Evolutionary conservation across 2,113 vertebrate genomes (phyloP).

Genomic region (Glaucomys volans): DNA sequence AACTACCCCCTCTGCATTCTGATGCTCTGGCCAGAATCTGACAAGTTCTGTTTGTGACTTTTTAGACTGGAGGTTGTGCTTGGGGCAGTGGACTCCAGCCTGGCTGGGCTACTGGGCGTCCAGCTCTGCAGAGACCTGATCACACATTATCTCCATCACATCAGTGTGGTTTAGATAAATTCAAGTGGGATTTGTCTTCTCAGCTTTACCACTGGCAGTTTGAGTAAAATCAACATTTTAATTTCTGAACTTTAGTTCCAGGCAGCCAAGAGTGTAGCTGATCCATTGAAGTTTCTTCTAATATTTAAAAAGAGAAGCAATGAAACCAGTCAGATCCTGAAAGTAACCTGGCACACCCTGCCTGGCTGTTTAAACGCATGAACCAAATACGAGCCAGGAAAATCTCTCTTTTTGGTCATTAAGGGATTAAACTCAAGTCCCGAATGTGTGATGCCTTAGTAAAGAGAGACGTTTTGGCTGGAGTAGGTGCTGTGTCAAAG

Average conservation of each 20-base stretch:
- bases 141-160: neutral
- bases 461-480: neutral
- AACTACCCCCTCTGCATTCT: neutral
- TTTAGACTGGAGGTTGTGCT: neutral
- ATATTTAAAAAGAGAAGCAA: neutral
- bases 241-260: slow-evolving; percentile 8
- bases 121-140: neutral
- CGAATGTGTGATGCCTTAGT: neutral
- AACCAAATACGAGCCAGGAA: neutral
- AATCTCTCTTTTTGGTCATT: neutral
- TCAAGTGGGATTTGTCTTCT: neutral
- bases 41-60: neutral
- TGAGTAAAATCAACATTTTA: slow-evolving; percentile 50
- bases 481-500: neutral
- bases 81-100: neutral
- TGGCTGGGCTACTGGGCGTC: neutral
- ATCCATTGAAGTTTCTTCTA: neutral
- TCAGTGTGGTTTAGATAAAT: neutral
- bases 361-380: neutral
- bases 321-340: neutral
- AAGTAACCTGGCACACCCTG: neutral
- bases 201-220: neutral
- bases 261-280: neutral
- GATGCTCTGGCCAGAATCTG: neutral
- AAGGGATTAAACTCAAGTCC: neutral